These are phyloP conservation scores for Meda fulgida DNA, from an alignment of 2,797 vertebrate species.

Conservation along the genomic window DNA sequence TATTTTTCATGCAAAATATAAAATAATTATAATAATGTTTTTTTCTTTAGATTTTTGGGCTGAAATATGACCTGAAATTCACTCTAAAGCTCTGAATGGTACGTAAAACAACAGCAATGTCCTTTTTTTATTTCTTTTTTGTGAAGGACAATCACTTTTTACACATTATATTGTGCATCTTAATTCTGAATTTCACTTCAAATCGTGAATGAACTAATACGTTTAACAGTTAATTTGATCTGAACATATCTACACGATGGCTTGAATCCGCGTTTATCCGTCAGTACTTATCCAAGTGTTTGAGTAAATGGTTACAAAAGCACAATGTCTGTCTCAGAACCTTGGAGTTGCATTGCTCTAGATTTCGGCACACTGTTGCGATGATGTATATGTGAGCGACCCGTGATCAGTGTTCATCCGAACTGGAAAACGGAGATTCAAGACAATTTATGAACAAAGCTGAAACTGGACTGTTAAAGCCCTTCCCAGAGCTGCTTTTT, in stretches of 20 bases:
- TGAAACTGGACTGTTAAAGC: slow-evolving; percentile 43
- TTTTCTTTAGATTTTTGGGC: not conserved
- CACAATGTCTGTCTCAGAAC: not conserved
- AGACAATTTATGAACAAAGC: slow-evolving; percentile 14
- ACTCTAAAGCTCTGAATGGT: not conserved
- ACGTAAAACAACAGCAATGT: not conserved
- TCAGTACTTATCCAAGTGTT: not conserved
- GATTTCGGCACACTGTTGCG: not conserved
- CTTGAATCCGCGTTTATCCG: not conserved
- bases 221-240: not conserved
- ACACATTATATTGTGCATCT: not conserved
- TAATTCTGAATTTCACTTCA: not conserved
- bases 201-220: not conserved
- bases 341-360: not conserved
- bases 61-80: not conserved
- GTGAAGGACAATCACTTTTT: slow-evolving; percentile 26
- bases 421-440: slow-evolving; percentile 38
- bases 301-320: not conserved
- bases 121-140: not conserved
- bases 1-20: not conserved
- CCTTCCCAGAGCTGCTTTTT: slow-evolving; percentile 39
- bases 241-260: not conserved
- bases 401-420: slow-evolving; percentile 45
- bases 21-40: not conserved
- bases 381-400: not conserved